phyloP scores from a whole-genome alignment of 2,113 vertebrate species.

The Phyllopteryx taeniolatus region DNA sequence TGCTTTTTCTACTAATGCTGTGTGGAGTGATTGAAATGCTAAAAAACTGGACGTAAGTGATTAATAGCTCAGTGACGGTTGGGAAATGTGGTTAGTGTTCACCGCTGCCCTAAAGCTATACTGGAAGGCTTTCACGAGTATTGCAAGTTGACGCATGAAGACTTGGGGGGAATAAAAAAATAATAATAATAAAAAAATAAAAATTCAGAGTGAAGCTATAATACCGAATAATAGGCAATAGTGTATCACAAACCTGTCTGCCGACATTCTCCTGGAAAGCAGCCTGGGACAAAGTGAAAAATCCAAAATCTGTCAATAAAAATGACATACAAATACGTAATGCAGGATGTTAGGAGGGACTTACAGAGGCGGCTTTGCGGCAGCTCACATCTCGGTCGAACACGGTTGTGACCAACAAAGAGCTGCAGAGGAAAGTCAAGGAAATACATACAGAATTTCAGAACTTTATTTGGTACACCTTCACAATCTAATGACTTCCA shows the following conservation, averaged over 20 bases:
- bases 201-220: slow-evolving; percentile 46
- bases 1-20: not conserved
- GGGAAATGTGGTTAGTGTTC: slow-evolving; percentile 1
- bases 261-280: slow-evolving; percentile 99
- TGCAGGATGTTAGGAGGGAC: slow-evolving; percentile 34
- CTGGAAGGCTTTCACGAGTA: slow-evolving; percentile 13
- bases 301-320: not conserved
- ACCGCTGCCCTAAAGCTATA: slow-evolving; percentile 11
- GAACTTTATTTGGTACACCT: not conserved
- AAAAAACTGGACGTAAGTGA: not conserved
- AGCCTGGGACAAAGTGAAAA: slow-evolving; percentile 76
- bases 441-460: not conserved
- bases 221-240: slow-evolving; percentile 18
- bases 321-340: not conserved
- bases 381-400: slow-evolving; percentile 87
- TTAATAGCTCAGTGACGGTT: not conserved
- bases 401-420: slow-evolving; percentile 81
- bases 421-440: slow-evolving; percentile 61
- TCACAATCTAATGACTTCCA: not conserved
- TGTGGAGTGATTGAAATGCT: not conserved
- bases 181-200: too few species aligned
- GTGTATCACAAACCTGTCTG: slow-evolving; percentile 85
- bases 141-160: slow-evolving; percentile 53
- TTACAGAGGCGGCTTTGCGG: slow-evolving; percentile 87
- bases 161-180: not conserved